Evolutionary conservation across 2,888 invertebrate genomes (phyloP), one percentile per base, ranked within the genome.

Genomic region (Psylliodes chrysocephalus): DNA sequence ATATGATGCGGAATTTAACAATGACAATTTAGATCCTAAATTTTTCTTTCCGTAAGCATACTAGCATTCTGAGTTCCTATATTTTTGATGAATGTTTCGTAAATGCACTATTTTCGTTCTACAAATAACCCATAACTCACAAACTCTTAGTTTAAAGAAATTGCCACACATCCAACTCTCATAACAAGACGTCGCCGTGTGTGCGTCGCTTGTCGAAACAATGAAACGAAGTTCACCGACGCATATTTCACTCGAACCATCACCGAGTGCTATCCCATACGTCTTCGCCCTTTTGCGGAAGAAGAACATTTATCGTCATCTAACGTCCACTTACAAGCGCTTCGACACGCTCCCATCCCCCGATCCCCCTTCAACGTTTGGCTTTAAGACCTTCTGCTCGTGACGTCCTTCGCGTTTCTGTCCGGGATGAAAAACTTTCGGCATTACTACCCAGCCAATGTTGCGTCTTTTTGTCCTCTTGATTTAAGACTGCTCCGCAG

Each of bases 401-500:
- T 42, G 40, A 42, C 54, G 40, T 28, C 42, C 42, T 54, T 54
- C 42, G 42, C n/a, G 53, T 38, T 19, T 5, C 4, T 22, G 25
- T 28, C 25, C n/a, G 54, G n/a, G 54, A 15, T 25, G 33, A 55
- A 53, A 55, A 55, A 55, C 42, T 55, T 44, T 55, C 44, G 46
- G 46, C 46, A 44, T 55, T 33, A 46, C 55, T 44, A 54, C 46
- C 55, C 44, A 18, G 55, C 28, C 55, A 44, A 30, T 55, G 55
- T 44, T 55, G 33, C 51, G 49, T 59, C 57, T 59, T 59, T 59
- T 49, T 59, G 59, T 60, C 52, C 42, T 52, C 49, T 42, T 60
- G 60, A 60, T 60, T 60, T 60, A 60, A 33, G 19, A 33, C 30
- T 19, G 10, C 40, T 52, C 38, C 30, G 12, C 15, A 7, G 17